phyloP scores from a whole-genome alignment of 1,140 invertebrate species.

The Metopolophium dirhodum region DNA sequence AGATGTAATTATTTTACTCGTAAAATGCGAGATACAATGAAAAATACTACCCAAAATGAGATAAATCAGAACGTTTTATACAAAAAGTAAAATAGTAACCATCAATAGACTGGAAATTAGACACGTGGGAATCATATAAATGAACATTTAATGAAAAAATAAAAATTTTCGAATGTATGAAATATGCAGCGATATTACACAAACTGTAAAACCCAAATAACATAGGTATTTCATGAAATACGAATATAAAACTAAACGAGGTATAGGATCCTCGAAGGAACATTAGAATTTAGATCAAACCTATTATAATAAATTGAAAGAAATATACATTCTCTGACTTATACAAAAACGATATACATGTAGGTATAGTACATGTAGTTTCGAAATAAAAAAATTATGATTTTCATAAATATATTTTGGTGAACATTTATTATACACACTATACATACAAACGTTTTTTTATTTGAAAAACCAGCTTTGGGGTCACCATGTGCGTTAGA shows the following conservation, averaged over 20 bases:
- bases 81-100: too few relatives aligned
- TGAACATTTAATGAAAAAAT: neutral
- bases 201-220: neutral
- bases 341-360: neutral
- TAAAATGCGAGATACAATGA: too few relatives aligned
- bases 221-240: neutral
- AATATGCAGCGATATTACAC: neutral
- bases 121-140: neutral
- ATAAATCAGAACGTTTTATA: too few relatives aligned
- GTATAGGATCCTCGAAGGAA: neutral
- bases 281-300: neutral
- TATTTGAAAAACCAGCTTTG: neutral
- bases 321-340: neutral
- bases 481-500: neutral
- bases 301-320: neutral
- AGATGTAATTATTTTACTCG: too few relatives aligned
- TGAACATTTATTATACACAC: neutral
- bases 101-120: neutral
- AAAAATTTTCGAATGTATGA: neutral
- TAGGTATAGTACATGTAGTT: neutral
- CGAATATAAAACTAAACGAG: neutral
- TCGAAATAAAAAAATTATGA: neutral
- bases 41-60: too few relatives aligned
- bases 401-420: neutral
- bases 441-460: neutral